These are phyloP conservation scores for Drosophila nikananu DNA, from an alignment of 1,140 invertebrate genomes.

Conservation along the genomic window DNA sequence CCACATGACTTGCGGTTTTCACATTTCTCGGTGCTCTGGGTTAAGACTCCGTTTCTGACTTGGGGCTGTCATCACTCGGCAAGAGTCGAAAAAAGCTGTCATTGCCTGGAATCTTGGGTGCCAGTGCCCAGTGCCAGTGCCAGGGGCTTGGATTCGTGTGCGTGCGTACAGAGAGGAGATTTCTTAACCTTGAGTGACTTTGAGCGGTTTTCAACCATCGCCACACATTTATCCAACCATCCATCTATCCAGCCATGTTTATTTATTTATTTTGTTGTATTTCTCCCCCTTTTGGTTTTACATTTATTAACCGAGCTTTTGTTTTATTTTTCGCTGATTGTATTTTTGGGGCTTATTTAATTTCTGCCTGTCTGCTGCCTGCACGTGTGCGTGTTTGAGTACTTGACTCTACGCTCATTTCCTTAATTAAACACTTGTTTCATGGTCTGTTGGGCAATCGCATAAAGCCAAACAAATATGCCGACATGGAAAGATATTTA, in stretches of 20 bases:
- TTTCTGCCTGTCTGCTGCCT: constrained; percentile 45
- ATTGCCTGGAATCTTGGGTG: constrained; percentile 53
- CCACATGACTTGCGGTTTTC: constrained; percentile 81
- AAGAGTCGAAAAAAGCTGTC: constrained; percentile 64
- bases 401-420: constrained; percentile 66
- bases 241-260: constrained; percentile 23
- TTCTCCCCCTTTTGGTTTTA: constrained; percentile 36
- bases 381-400: constrained; percentile 53
- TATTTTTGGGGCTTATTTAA: constrained; percentile 60
- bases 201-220: constrained; percentile 54
- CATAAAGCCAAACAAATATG: constrained; percentile 49
- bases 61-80: constrained; percentile 67
- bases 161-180: constrained; percentile 69
- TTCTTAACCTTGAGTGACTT: constrained; percentile 82
- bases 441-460: constrained; percentile 66
- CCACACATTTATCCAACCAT: constrained; percentile 14
- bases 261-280: constrained; percentile 20
- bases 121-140: constrained; percentile 32
- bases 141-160: constrained; percentile 13
- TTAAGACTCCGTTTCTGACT: constrained; percentile 21
- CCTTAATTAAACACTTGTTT: constrained; percentile 83
- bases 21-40: constrained; percentile 29
- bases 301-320: constrained; percentile 72
- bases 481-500: constrained; percentile 33
- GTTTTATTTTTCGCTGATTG: constrained; percentile 53